Percentiles rank a stretch among this genome's conserved stretches.
Evolutionary conservation across 2,888 invertebrate species (phyloP).

Genomic region (Hyalella azteca): DNA sequence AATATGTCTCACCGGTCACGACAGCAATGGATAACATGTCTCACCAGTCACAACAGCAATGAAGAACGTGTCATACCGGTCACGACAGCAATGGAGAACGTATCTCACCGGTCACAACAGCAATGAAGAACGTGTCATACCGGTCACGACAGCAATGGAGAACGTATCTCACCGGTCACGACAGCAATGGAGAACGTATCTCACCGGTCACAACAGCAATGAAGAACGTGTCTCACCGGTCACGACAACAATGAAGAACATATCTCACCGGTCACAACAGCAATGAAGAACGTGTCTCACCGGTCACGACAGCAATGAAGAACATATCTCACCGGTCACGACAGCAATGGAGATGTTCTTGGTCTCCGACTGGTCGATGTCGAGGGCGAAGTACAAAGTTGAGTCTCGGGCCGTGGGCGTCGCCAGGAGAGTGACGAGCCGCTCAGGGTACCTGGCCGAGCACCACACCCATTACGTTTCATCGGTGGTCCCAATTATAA

Average conservation of each 20-base stretch:
- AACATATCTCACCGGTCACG: not conserved
- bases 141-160: no score
- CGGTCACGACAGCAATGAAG: not conserved
- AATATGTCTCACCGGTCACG: not conserved
- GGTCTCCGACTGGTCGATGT: slow-evolving; percentile 18
- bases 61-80: not conserved
- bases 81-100: not conserved
- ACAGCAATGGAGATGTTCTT: slow-evolving; percentile 23
- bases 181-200: not conserved
- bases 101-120: slow-evolving; percentile 7
- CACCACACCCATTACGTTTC: not conserved
- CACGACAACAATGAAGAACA: not conserved
- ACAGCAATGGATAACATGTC: slow-evolving; percentile 10
- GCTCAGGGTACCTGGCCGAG: not conserved
- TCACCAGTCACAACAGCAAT: not conserved
- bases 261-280: not conserved
- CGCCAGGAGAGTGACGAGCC: slow-evolving; percentile 8
- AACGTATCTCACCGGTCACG: no score
- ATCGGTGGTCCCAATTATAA: no score
- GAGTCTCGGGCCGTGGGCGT: not conserved
- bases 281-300: not conserved
- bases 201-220: not conserved
- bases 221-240: not conserved
- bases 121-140: no score
- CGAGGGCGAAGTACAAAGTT: not conserved